A percentile compares a stretch with the other conserved stretches of the same genome.
These are phyloP conservation scores for Thecophora atra DNA, from an alignment of 2,888 invertebrate species.

Conservation along the genomic window DNA sequence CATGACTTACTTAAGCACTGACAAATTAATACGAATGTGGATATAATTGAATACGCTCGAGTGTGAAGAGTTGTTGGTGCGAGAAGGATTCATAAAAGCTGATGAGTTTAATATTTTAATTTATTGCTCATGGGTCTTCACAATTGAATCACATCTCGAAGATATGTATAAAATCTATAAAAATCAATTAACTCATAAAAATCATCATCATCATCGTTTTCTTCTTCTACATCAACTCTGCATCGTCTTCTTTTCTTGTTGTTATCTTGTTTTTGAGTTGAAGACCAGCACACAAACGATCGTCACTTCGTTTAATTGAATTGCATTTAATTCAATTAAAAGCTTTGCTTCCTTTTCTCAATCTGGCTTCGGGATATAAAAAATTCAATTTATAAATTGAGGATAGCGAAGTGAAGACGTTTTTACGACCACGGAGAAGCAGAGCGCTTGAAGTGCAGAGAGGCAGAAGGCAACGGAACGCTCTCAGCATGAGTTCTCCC, in stretches of 20 bases:
- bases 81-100: too few species aligned
- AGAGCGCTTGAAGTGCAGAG: neutral
- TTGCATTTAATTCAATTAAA: conserved; percentile 21
- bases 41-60: too few species aligned
- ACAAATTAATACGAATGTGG: too few species aligned
- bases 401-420: neutral
- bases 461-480: neutral
- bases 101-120: too few species aligned
- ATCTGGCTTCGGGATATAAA: conserved; percentile 13
- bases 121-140: too few species aligned
- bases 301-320: conserved; percentile 17
- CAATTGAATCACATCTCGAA: too few species aligned
- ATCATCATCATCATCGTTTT: neutral
- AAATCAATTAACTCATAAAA: too few species aligned
- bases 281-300: neutral
- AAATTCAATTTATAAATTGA: conserved; percentile 34
- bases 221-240: neutral
- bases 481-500: neutral
- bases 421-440: neutral
- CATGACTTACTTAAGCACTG: neutral
- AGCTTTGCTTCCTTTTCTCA: neutral
- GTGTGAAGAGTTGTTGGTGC: too few species aligned
- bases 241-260: neutral
- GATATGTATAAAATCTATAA: too few species aligned
- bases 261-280: neutral